Percentiles rank a stretch among this genome's conserved stretches.
Conservation (phyloP, 2,888 invertebrate species). For the Onchidella celtica region DNA sequence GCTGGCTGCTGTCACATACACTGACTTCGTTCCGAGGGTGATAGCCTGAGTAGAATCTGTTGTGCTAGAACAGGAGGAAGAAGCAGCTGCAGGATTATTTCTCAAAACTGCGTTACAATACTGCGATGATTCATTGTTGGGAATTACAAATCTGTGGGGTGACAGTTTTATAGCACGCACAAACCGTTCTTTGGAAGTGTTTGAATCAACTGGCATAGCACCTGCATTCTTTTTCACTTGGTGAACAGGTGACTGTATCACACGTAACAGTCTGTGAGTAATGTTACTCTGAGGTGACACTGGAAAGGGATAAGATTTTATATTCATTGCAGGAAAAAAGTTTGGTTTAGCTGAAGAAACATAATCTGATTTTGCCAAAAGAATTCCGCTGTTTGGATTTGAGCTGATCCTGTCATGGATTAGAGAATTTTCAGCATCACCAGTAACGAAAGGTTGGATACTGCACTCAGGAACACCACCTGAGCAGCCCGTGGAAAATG, state of each 20-base stretch:
- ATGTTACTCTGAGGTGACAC: background rate
- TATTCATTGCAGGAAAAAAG: constrained; percentile 4
- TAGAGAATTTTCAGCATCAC: no score
- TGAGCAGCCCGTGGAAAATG: no score
- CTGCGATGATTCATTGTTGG: background rate
- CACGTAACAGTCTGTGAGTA: constrained; percentile 24
- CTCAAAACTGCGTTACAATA: no score
- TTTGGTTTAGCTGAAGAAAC: constrained; percentile 1
- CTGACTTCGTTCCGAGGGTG: no score
- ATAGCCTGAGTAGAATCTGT: background rate
- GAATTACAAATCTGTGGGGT: background rate
- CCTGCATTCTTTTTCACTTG: background rate
- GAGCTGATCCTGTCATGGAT: no score
- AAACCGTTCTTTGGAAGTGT: background rate
- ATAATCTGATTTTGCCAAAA: no score
- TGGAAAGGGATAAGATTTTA: constrained; percentile 27
- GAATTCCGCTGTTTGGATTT: no score
- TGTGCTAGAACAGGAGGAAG: background rate
- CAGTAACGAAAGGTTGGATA: no score
- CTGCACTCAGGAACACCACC: no score
- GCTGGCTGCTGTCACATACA: no score
- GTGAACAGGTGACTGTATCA: constrained; percentile 23
- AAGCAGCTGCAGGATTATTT: background rate
- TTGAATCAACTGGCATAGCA: constrained; percentile 1
- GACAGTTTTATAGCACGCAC: background rate